Base-by-base conservation (phyloP, 2,113 vertebrate genomes). In the Macquaria australasica region DNA sequence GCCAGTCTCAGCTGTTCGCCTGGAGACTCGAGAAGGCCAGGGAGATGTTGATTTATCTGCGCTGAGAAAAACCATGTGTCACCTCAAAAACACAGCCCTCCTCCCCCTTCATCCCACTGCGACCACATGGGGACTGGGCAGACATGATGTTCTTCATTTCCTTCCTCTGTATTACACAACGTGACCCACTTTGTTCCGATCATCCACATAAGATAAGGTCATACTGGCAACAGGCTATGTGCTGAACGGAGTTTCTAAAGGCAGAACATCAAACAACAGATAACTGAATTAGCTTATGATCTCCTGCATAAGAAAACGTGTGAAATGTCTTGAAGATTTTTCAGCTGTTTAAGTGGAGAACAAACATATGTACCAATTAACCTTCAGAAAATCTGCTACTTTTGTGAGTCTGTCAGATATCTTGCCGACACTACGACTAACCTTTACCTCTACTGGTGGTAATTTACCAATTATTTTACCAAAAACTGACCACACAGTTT, bases 1-100 rank as follows among this genome's bases (percentile, higher is more conserved):
- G 62, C 77, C 89, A 89, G 94, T 66, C 93, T 84, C 94, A 95
- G 92, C 94, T 95, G 94, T 94, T 94, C 2, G 94, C 94, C 93
- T 62, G 86, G 69, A 94, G 93, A 91, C 89, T 89, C 34, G 48
- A 85, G 86, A 91, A 84, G 84, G 75, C 83, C 73, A 73, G 56
- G 53, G 73, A 91, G 87, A 90, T 92, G 92, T 93, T 91, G 87
- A 92, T 86, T 90, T 84, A 88, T 84, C 80, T 86, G 76, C 53
- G 73, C 78, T 59, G 85, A 87, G 79, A 89, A 90, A 86, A 91
- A 80, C 68, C 87, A 88, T 85, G 87, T 90, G 92, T 91, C 92
- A 93, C 86, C 84, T 91, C 80, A 50, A 81, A 90, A 81, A 84
- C 83, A 81, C 64, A 67, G 0, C 71, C 82, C 71, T 50, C 74